Percentiles rank a stretch among this genome's conserved stretches.
phyloP scores from a whole-genome alignment of 2,797 vertebrate species.

The Liparis tanakae region DNA sequence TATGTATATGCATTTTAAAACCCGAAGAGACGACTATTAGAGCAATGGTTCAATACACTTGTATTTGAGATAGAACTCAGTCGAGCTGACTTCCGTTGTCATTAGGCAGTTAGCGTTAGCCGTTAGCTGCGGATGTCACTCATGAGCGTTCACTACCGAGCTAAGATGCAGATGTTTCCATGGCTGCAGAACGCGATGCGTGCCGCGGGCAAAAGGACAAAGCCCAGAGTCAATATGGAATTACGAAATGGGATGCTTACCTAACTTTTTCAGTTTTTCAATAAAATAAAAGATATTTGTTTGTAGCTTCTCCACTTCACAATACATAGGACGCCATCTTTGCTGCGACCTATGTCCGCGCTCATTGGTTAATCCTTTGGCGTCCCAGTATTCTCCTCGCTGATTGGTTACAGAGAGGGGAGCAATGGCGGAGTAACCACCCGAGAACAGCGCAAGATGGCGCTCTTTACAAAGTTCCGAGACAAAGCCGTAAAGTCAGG shows the following conservation, averaged over 20 bases:
- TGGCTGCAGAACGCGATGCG: background rate
- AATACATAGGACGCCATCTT: conserved; percentile 44
- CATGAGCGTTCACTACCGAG: background rate
- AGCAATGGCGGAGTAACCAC: background rate
- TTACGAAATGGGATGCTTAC: conserved; percentile 6
- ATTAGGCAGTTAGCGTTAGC: conserved; percentile 41
- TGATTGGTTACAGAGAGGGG: conserved; percentile 55
- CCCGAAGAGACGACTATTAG: background rate
- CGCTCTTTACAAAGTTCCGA: conserved; percentile 32
- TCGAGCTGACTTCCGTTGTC: background rate
- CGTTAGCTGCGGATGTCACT: conserved; percentile 35
- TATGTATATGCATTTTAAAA: background rate
- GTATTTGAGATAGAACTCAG: background rate
- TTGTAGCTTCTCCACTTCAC: conserved; percentile 5
- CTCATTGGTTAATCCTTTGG: conserved; percentile 55
- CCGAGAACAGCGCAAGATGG: conserved; percentile 33
- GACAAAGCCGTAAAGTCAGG: too few relatives aligned
- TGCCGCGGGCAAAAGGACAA: background rate
- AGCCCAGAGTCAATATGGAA: rapidly evolving
- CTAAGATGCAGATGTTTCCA: background rate
- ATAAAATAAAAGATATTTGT: conserved; percentile 18
- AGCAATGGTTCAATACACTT: background rate
- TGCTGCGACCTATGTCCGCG: conserved; percentile 13
- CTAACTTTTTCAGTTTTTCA: conserved; percentile 19
- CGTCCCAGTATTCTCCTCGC: conserved; percentile 33